Conservation (phyloP, 2,888 invertebrate species). For the Mesoligia furuncula region DNA sequence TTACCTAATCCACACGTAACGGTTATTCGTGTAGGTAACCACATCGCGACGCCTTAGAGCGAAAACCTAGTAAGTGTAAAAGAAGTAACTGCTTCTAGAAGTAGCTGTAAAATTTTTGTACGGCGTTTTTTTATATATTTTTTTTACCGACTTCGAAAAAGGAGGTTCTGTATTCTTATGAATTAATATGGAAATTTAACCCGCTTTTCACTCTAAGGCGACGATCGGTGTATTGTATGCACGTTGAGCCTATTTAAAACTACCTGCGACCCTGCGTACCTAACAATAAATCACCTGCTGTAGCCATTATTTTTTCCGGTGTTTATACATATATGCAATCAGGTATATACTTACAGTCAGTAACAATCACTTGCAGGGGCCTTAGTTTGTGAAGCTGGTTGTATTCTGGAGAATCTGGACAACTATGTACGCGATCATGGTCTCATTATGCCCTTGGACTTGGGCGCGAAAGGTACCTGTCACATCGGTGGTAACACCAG, state of each 20-base stretch:
- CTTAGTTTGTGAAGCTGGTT: conserved; percentile 97
- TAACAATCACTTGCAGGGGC: conserved; percentile 89
- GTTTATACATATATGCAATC: not conserved
- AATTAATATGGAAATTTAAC: too few relatives aligned
- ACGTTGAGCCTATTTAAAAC: not conserved
- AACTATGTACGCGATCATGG: conserved; percentile 92
- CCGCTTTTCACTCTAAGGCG: too few relatives aligned
- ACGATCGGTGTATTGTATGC: conserved; percentile 11
- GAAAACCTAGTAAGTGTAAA: too few relatives aligned
- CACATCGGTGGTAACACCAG: conserved; percentile 99
- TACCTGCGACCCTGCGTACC: conserved; percentile 8
- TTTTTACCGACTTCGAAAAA: too few relatives aligned
- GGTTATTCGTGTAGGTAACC: not conserved
- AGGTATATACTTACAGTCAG: too few relatives aligned
- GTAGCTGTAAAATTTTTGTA: too few relatives aligned
- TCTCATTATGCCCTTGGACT: conserved; percentile 98
- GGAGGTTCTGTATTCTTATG: too few relatives aligned
- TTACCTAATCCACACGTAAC: conserved; percentile 22
- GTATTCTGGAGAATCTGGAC: conserved; percentile 96
- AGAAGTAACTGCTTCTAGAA: too few relatives aligned
- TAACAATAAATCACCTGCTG: conserved; percentile 14
- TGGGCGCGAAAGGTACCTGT: conserved; percentile 99
- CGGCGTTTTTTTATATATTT: too few relatives aligned
- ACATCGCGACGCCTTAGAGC: too few relatives aligned
- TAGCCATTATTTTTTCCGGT: not conserved